Conservation (phyloP, 1,140 invertebrate genomes). For the Drosophila takahashii region DNA sequence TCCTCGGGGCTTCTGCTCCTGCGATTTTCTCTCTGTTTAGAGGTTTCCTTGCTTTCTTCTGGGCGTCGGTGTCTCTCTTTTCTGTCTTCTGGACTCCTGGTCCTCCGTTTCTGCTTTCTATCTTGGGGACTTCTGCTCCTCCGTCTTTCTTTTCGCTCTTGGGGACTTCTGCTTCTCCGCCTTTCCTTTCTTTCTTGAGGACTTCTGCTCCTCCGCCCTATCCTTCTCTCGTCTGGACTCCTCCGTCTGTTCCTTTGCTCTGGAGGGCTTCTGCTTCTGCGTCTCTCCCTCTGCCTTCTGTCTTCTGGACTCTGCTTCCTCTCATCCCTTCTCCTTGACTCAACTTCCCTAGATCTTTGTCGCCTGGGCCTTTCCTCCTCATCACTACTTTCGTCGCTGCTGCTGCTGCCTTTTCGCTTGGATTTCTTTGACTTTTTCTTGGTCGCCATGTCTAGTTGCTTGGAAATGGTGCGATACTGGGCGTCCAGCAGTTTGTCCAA, state of each 20-base stretch:
- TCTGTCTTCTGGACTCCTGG: slow-evolving; percentile 1
- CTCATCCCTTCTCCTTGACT: neutral
- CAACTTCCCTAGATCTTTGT: neutral
- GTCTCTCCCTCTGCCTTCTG: neutral
- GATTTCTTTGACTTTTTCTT: slow-evolving; percentile 48
- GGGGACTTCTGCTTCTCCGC: slow-evolving; percentile 1
- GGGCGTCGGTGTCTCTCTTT: neutral
- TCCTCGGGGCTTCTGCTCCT: slow-evolving; percentile 12
- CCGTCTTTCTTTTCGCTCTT: neutral
- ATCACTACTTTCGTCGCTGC: slow-evolving; percentile 27
- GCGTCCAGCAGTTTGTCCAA: slow-evolving; percentile 69
- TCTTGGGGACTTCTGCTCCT: neutral
- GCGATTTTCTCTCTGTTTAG: neutral
- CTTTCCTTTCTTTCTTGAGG: neutral
- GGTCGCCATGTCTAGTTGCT: slow-evolving; percentile 78
- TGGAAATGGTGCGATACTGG: slow-evolving; percentile 76
- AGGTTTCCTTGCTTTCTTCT: slow-evolving; percentile 3
- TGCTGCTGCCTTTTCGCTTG: slow-evolving; percentile 30
- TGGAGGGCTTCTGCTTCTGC: slow-evolving; percentile 22
- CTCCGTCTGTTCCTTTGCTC: neutral
- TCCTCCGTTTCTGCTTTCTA: neutral
- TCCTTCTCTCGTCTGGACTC: neutral
- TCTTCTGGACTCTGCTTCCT: neutral
- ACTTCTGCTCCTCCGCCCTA: slow-evolving; percentile 1
- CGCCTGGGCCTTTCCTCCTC: slow-evolving; percentile 1